Evolutionary conservation across 2,888 invertebrate species (phyloP), one percentile per base, ranked within the genome.

Genomic region (Pimpla rufipes): DNA sequence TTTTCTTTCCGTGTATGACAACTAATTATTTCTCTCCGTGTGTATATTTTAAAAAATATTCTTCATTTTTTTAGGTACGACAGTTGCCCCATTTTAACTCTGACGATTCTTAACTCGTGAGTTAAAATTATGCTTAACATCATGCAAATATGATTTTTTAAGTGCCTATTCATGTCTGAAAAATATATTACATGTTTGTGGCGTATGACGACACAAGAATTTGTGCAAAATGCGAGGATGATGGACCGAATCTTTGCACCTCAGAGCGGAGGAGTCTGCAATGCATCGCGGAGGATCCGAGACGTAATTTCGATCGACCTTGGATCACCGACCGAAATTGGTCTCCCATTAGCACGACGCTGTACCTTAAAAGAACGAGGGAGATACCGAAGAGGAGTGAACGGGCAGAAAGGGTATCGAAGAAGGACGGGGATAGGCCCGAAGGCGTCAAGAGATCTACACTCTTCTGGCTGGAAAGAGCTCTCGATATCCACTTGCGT

Each of bases 311-410:
- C 77, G 83, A 88, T 87, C 83, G 86, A 85, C 88, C 87, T 87
- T 86, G 87, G 68, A 86, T 86, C 86, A 85, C 84, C 81, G 83
- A 75, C 83, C 75, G 71, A 87, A 88, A 88, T 88, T 85, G 87
- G 85, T 86, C 85, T 86, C 88, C 85, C 86, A 88, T 88, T 86
- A 87, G 83, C 84, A 85, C 81, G 87, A 83, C 85, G 82, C 85
- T 83, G 79, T 83, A 83, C 73, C 76, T 18, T 67, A 79, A n/a
- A 55, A 18, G 18, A 18, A 21, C 8, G 29, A 23, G 59, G 37
- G 68, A 59, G n/a, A 76, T 52, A 74, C 52, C 21, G 70, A 52
- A 10, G 42, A 29, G 21, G 71, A 42, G n/a, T 71, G 52, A 21
- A 23, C 42, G 8, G 55, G 55, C 21, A 57, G 37, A 57, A 57